A percentile compares a stretch with the other conserved stretches of the same genome.
Evolutionary conservation across 2,797 vertebrate genomes (phyloP).

Genomic region (Pelobates cultripes): DNA sequence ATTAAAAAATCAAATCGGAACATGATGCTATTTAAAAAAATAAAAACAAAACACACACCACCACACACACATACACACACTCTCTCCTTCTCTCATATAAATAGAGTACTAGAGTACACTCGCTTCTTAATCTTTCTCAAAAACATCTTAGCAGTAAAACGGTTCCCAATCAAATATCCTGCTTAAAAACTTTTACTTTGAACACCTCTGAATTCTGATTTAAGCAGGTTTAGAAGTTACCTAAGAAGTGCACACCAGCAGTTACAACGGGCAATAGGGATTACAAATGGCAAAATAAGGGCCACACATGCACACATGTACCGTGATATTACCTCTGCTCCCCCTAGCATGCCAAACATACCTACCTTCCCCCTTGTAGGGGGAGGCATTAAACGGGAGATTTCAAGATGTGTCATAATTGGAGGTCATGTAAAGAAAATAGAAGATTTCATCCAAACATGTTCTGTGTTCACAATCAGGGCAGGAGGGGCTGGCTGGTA

Average conservation of each 20-base stretch:
- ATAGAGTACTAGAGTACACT: too few relatives aligned
- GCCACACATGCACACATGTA: not conserved
- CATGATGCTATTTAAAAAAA: too few relatives aligned
- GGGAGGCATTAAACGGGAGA: slow-evolving; percentile 9
- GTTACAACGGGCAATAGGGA: not conserved
- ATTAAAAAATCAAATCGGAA: too few relatives aligned
- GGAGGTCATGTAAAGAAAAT: slow-evolving; percentile 14
- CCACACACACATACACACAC: too few relatives aligned
- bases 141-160: too few relatives aligned
- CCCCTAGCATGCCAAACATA: slow-evolving; percentile 1
- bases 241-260: not conserved
- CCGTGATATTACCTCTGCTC: not conserved
- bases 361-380: slow-evolving; percentile 44
- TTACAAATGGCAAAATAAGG: not conserved
- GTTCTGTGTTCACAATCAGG: slow-evolving; percentile 9
- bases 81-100: too few relatives aligned
- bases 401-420: slow-evolving; percentile 29
- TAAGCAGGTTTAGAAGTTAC: not conserved
- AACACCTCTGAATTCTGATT: not conserved
- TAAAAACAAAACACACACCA: too few relatives aligned
- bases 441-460: slow-evolving; percentile 11
- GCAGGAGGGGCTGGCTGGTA: slow-evolving; percentile 39
- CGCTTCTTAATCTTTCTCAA: too few relatives aligned
- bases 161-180: too few relatives aligned
- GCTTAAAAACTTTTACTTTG: too few relatives aligned